Percentiles rank a stretch among this genome's conserved stretches.
Evolutionary conservation across 1,140 invertebrate genomes (phyloP).

Genomic region (Glossosoma conforme): DNA sequence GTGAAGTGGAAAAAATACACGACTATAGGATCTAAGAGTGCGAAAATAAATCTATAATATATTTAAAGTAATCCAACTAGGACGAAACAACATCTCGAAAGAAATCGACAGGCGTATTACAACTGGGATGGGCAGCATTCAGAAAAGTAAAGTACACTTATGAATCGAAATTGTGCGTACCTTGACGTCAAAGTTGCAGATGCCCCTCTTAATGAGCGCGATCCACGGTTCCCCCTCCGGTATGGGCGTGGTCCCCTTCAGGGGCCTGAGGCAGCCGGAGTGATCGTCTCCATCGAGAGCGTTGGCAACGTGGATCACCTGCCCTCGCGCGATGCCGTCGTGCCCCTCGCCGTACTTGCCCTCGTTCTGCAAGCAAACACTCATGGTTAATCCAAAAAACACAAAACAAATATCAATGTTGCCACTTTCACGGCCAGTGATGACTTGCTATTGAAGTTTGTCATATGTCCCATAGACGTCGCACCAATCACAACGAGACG

Average conservation of each 20-base stretch:
- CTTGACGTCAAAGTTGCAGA: constrained; percentile 72
- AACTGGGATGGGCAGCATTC: too few relatives aligned
- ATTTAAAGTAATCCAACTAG: too few relatives aligned
- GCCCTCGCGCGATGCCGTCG: constrained; percentile 49
- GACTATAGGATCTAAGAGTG: neutral
- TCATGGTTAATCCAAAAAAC: neutral
- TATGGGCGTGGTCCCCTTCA: constrained; percentile 48
- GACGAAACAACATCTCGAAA: too few relatives aligned
- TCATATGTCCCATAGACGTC: neutral
- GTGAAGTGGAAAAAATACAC: constrained; percentile 7
- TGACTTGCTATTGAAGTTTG: neutral
- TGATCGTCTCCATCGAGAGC: constrained; percentile 53
- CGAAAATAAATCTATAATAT: too few relatives aligned
- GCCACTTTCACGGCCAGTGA: neutral
- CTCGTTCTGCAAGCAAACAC: constrained; percentile 40
- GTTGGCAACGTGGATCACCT: constrained; percentile 56
- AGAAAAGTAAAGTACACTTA: too few relatives aligned
- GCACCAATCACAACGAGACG: neutral
- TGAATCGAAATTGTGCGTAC: constrained; percentile 32
- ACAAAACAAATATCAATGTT: neutral
- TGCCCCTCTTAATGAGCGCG: constrained; percentile 66
- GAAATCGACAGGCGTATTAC: too few relatives aligned
- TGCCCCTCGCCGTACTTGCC: constrained; percentile 58
- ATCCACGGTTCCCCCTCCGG: constrained; percentile 64
- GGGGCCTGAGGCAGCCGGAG: constrained; percentile 58